Percentiles rank a stretch among this genome's conserved stretches.
Conservation (phyloP, 2,113 vertebrate species). For the Scomber colias region DNA sequence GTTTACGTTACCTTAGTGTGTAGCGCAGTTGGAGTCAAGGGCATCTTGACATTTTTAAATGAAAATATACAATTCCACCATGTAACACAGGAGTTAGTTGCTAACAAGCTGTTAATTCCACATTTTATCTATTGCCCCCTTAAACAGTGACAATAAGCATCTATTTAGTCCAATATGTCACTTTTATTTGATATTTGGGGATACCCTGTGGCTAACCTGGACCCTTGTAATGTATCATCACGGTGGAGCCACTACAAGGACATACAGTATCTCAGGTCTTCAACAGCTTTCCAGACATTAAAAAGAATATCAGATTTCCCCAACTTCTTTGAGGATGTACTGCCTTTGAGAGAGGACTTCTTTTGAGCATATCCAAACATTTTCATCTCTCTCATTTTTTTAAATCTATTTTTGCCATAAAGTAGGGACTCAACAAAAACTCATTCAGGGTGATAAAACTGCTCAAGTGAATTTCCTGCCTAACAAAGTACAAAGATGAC, state of each 20-base stretch:
- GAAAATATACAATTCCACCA: conserved; percentile 54
- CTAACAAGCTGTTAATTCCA: conserved; percentile 51
- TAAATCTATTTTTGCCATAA: conserved; percentile 76
- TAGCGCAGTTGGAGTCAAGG: conserved; percentile 23
- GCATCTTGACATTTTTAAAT: conserved; percentile 47
- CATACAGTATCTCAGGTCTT: conserved; percentile 80
- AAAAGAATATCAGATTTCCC: conserved; percentile 85
- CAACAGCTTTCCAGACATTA: conserved; percentile 84
- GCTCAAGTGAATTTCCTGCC: conserved; percentile 61
- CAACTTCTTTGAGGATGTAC: conserved; percentile 85
- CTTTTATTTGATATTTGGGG: conserved; percentile 63
- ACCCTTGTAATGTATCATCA: conserved; percentile 74
- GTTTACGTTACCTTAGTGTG: conserved; percentile 40
- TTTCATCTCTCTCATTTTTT: conserved; percentile 81
- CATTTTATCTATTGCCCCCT: conserved; percentile 13
- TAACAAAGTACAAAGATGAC: conserved; percentile 74
- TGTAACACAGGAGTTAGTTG: conserved; percentile 9
- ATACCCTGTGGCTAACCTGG: conserved; percentile 61
- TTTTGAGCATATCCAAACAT: conserved; percentile 87
- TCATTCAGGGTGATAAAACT: conserved; percentile 74
- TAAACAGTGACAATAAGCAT: conserved; percentile 42
- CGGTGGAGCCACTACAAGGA: conserved; percentile 74
- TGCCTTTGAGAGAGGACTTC: conserved; percentile 85
- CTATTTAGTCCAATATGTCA: conserved; percentile 42
- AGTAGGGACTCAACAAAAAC: conserved; percentile 76